Conservation (phyloP, 2,888 invertebrate genomes). For the Patella caerulea region DNA sequence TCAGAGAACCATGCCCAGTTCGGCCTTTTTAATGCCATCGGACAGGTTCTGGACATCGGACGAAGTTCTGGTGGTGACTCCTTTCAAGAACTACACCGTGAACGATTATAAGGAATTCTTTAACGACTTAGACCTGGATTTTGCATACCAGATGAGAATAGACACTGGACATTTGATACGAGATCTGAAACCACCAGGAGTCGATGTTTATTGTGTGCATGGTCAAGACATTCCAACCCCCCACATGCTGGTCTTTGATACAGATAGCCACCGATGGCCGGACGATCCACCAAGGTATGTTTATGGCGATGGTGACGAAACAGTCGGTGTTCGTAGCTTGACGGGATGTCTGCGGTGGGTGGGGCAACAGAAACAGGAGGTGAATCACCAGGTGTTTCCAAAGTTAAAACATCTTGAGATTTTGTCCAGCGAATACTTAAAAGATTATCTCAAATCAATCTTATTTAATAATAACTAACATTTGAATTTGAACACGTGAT, state of each 20-base stretch:
- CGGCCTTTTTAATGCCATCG: conserved; percentile 96
- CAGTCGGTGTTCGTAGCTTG: conserved; percentile 91
- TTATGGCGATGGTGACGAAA: conserved; percentile 94
- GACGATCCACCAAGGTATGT: conserved; percentile 66
- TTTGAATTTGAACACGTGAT: too few species aligned
- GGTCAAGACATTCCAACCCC: conserved; percentile 62
- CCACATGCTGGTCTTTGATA: conserved; percentile 53
- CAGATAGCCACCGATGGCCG: conserved; percentile 50
- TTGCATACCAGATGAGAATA: conserved; percentile 55
- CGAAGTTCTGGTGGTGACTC: conserved; percentile 62
- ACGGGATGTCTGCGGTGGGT: conserved; percentile 86
- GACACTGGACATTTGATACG: conserved; percentile 42
- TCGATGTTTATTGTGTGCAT: conserved; percentile 67
- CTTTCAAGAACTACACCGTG: conserved; percentile 66
- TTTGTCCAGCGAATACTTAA: conserved; percentile 71
- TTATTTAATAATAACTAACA: too few species aligned
- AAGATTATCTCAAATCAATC: conserved; percentile 54
- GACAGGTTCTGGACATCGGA: conserved; percentile 86
- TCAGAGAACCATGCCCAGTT: conserved; percentile 94
- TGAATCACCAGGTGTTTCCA: conserved; percentile 78
- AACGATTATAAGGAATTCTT: conserved; percentile 66
- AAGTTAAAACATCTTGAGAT: conserved; percentile 86
- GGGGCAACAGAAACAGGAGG: conserved; percentile 75
- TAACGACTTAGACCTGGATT: conserved; percentile 57
- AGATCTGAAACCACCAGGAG: conserved; percentile 64